A percentile compares a stretch with the other conserved stretches of the same genome.
Conservation (phyloP, 1,140 invertebrate genomes). For the Chymomyza costata region DNA sequence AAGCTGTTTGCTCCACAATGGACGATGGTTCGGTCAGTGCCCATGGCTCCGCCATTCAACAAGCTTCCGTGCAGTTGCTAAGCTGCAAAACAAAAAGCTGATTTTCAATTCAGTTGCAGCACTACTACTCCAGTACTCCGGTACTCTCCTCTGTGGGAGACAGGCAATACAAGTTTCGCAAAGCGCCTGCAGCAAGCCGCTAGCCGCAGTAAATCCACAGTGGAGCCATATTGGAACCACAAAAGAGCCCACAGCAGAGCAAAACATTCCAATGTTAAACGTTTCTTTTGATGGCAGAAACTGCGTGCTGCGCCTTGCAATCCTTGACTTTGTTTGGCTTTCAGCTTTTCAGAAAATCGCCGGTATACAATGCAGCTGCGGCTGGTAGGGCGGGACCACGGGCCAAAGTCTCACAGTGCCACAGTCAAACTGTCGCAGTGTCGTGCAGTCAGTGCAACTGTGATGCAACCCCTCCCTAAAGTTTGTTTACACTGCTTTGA, state of each 20-base stretch:
- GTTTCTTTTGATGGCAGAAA: constrained; percentile 25
- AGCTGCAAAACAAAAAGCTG: constrained; percentile 11
- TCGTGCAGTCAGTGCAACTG: too few relatives aligned
- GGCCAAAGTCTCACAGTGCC: background rate
- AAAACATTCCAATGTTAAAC: constrained; percentile 41
- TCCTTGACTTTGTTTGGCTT: constrained; percentile 27
- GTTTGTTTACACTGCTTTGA: too few relatives aligned
- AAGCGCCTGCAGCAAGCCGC: background rate
- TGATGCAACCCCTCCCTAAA: too few relatives aligned
- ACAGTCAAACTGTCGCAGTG: constrained; percentile 17
- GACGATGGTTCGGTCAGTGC: too few relatives aligned
- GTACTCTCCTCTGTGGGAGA: too few relatives aligned
- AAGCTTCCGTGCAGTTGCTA: background rate
- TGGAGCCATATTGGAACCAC: constrained; percentile 34
- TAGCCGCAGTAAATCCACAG: constrained; percentile 25
- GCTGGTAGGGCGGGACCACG: too few relatives aligned
- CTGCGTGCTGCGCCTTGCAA: constrained; percentile 17
- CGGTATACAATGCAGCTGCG: too few relatives aligned
- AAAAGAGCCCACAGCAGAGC: constrained; percentile 32
- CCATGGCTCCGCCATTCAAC: background rate
- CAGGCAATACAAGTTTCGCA: too few relatives aligned
- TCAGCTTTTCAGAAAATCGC: too few relatives aligned
- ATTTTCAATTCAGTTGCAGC: too few relatives aligned
- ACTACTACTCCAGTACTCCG: too few relatives aligned
- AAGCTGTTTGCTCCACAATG: too few relatives aligned